Conservation (phyloP, 2,888 invertebrate genomes). For the Drosophila antonietae region DNA sequence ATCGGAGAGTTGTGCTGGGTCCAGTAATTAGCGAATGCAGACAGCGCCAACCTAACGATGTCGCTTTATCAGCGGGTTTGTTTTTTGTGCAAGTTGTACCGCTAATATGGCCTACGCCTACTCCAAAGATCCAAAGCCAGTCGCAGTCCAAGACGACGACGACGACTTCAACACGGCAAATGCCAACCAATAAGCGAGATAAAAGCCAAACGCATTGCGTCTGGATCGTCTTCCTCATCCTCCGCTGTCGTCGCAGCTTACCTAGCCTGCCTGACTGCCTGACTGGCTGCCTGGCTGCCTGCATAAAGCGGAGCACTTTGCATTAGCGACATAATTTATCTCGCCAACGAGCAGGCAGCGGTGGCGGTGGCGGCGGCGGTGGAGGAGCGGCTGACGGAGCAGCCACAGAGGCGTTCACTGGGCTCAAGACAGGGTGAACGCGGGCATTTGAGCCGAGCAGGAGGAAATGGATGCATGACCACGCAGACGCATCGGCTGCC, state of each 20-base stretch:
- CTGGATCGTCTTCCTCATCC: conserved; percentile 54
- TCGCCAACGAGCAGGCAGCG: conserved; percentile 74
- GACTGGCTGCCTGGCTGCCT: conserved; percentile 35
- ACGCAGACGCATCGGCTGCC: conserved; percentile 79
- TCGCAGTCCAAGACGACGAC: conserved; percentile 32
- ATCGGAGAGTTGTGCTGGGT: conserved; percentile 31
- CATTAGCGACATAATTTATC: conserved; percentile 85
- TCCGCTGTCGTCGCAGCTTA: conserved; percentile 10
- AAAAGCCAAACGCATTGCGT: conserved; percentile 76
- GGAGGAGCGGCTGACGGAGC: conserved; percentile 25
- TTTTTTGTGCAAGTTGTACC: conserved; percentile 82
- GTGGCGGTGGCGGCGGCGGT: conserved; percentile 21
- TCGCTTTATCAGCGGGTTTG: conserved; percentile 79
- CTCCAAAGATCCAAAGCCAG: conserved; percentile 66
- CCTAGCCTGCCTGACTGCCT: conserved; percentile 14
- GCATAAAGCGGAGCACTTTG: conserved; percentile 84
- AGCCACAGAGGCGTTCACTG: conserved; percentile 12
- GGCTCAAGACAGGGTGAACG: conserved; percentile 6
- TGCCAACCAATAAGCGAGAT: conserved; percentile 68
- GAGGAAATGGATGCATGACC: conserved; percentile 59
- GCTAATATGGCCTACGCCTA: conserved; percentile 85
- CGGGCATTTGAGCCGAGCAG: background rate
- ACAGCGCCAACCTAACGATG: conserved; percentile 80
- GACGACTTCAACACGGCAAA: conserved; percentile 60
- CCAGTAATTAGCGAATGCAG: conserved; percentile 77